Conservation (phyloP, 2,797 vertebrate genomes). For the Monodelphis domestica region DNA sequence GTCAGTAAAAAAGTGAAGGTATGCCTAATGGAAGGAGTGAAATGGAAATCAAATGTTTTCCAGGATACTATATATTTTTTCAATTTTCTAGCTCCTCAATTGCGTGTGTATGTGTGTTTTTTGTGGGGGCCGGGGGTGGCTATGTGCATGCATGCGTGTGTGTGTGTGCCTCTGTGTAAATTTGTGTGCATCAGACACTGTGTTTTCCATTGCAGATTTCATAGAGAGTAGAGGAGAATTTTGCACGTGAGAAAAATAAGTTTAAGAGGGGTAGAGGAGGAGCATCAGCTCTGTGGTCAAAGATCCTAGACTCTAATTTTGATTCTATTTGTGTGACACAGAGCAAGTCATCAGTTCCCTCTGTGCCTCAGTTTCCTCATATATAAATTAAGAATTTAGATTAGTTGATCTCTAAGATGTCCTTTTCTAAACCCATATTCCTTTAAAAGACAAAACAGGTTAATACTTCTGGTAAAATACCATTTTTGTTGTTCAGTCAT, state of each 20-base stretch:
- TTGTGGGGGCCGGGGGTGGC: no score
- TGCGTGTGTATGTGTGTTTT: neutral
- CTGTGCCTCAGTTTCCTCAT: neutral
- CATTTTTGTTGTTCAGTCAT: no score
- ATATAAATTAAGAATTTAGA: neutral
- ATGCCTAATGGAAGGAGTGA: neutral
- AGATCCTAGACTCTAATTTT: neutral
- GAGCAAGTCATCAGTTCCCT: neutral
- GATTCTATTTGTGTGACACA: neutral
- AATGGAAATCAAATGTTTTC: neutral
- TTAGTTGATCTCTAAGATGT: neutral
- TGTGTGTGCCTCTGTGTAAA: neutral
- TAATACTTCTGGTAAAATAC: neutral
- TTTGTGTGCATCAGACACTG: neutral
- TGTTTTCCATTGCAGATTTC: neutral
- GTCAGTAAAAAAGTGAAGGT: neutral
- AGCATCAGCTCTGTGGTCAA: neutral
- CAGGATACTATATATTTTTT: neutral
- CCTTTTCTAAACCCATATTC: neutral
- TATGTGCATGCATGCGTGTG: neutral
- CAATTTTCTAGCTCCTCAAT: neutral
- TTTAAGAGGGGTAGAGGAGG: neutral
- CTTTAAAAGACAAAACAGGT: neutral
- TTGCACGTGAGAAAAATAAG: neutral
- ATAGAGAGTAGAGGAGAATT: neutral